These are phyloP conservation scores for Festucalex cinctus DNA, from an alignment of 2,113 vertebrate species.

Conservation along the genomic window DNA sequence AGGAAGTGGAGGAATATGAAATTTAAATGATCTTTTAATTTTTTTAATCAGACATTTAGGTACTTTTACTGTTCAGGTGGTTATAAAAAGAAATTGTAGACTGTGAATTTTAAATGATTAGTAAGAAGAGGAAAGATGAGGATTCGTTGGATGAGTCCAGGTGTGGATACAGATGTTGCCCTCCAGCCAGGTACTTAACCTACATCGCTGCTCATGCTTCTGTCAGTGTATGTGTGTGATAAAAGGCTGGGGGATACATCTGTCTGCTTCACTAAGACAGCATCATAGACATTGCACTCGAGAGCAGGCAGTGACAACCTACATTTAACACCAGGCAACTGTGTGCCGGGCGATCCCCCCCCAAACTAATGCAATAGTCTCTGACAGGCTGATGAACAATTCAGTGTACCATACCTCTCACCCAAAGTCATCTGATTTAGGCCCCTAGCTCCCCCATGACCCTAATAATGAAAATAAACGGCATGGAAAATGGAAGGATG, in stretches of 20 bases:
- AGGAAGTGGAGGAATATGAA: too few species aligned
- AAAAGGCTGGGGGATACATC: not conserved
- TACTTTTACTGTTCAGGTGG: not conserved
- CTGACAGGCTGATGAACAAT: not conserved
- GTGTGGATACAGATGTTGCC: conserved; percentile 38
- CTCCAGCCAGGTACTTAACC: conserved; percentile 33
- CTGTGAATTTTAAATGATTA: not conserved
- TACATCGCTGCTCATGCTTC: conserved; percentile 21
- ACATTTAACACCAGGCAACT: not conserved
- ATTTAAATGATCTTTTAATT: not conserved
- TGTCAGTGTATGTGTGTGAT: conserved; percentile 22
- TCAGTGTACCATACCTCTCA: not conserved
- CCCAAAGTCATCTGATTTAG: not conserved
- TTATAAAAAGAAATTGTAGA: not conserved
- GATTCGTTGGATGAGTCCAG: conserved; percentile 11
- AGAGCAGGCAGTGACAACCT: not conserved
- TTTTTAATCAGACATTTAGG: not conserved
- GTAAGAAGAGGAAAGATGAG: not conserved
- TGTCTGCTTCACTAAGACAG: conserved; percentile 12
- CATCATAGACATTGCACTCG: not conserved
- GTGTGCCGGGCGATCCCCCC: not conserved
- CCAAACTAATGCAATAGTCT: not conserved
- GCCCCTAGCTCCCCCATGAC: not conserved
- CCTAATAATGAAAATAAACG: not conserved
- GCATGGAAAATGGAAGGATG: not conserved